Evolutionary conservation across 2,797 vertebrate genomes (phyloP).

Genomic region (Botia almorhae): DNA sequence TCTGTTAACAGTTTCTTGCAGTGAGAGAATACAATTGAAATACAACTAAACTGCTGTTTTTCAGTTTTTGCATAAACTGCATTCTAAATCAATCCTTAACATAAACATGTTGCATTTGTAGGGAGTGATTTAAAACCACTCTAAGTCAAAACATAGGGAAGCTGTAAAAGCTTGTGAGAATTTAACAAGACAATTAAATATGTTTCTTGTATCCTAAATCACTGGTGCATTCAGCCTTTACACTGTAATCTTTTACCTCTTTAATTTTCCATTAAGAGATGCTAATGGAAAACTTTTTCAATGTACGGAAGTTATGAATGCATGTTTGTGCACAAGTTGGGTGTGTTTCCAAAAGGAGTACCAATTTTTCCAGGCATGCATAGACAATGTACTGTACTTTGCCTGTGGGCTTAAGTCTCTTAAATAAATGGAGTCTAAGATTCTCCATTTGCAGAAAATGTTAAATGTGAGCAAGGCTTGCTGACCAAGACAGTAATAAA

Average conservation of each 20-base stretch:
- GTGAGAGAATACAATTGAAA: not conserved
- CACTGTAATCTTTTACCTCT: conserved; percentile 26
- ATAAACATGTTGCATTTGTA: not conserved
- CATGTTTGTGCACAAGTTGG: conserved; percentile 64
- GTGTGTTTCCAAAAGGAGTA: conserved; percentile 71
- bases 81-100: not conserved
- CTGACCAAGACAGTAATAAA: not conserved
- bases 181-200: not conserved
- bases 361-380: conserved; percentile 74
- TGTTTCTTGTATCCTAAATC: not conserved
- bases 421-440: conserved; percentile 28
- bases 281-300: conserved; percentile 60
- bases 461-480: not conserved
- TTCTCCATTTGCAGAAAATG: conserved; percentile 54
- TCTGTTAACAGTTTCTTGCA: not conserved
- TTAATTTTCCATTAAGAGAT: conserved; percentile 59
- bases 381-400: conserved; percentile 67
- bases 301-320: conserved; percentile 66
- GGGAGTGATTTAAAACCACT: conserved; percentile 8
- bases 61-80: not conserved
- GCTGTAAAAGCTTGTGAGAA: not conserved
- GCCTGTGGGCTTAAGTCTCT: conserved; percentile 55
- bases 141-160: not conserved
- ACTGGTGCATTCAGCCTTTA: conserved; percentile 46
- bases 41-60: not conserved